Percentiles rank a stretch among this genome's conserved stretches.
Conservation (phyloP, 2,113 vertebrate genomes). For the Phocoena phocoena region DNA sequence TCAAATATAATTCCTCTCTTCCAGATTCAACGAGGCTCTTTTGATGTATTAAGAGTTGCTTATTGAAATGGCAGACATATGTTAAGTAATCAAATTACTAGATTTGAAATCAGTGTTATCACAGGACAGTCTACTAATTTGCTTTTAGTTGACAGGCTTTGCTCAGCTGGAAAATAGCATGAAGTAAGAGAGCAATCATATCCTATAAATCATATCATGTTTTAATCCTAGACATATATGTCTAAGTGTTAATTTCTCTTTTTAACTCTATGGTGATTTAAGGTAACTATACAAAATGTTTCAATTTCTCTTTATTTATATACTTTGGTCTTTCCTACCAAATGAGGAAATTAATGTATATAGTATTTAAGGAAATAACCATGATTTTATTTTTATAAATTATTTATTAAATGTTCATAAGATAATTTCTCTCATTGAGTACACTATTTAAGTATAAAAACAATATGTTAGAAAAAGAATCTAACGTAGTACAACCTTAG, state of each 20-base stretch:
- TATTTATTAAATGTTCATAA: background rate
- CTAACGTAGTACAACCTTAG: background rate
- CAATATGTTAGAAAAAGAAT: background rate
- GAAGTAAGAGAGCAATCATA: background rate
- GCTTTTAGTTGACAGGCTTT: conserved; percentile 4
- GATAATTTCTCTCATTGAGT: background rate
- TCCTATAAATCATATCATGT: background rate
- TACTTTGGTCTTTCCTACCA: background rate
- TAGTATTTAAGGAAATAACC: conserved; percentile 6
- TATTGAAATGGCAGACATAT: conserved; percentile 40
- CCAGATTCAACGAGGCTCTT: background rate
- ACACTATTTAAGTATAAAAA: background rate
- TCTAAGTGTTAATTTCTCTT: background rate
- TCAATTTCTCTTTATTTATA: background rate
- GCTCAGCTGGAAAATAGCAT: background rate
- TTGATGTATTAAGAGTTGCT: background rate
- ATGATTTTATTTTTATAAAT: background rate
- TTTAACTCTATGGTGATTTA: background rate
- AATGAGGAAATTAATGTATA: background rate
- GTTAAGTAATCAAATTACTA: conserved; percentile 50
- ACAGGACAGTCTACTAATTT: background rate
- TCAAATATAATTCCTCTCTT: background rate
- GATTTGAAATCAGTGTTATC: background rate
- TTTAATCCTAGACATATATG: conserved; percentile 3
- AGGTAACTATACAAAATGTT: background rate